phyloP scores from a whole-genome alignment of 2,888 invertebrate species.

The Lithophane socia region DNA sequence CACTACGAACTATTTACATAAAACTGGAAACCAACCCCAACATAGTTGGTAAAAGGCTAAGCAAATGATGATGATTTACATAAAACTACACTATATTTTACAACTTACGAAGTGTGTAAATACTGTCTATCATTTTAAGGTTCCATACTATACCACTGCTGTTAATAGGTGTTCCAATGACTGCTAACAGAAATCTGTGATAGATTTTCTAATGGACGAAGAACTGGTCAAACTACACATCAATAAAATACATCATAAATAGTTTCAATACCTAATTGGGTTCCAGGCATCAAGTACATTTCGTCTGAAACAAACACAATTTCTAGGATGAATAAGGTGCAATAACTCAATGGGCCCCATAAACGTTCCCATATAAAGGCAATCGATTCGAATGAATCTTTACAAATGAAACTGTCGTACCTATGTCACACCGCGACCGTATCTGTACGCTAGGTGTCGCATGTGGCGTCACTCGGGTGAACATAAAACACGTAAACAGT shows the following conservation, averaged over 20 bases:
- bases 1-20: not conserved
- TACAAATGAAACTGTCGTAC: constrained; percentile 59
- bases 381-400: constrained; percentile 49
- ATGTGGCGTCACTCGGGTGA: constrained; percentile 4
- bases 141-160: not conserved
- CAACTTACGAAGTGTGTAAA: not conserved
- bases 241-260: not conserved
- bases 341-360: constrained; percentile 23
- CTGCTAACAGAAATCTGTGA: not conserved
- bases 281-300: constrained; percentile 61
- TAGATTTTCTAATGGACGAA: not conserved
- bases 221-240: not conserved
- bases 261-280: constrained; percentile 54
- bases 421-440: constrained; percentile 38
- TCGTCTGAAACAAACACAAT: constrained; percentile 60
- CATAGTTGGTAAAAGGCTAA: not conserved
- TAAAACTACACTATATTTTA: not conserved
- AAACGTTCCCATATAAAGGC: constrained; percentile 33
- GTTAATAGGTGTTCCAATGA: not conserved
- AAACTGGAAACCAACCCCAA: not conserved
- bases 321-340: constrained; percentile 27
- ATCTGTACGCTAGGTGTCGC: constrained; percentile 11
- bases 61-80: not conserved
- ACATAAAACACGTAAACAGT: not conserved
- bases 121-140: not conserved